Conservation (phyloP, 2,888 invertebrate species). For the Hermaeophaga mercurialis region DNA sequence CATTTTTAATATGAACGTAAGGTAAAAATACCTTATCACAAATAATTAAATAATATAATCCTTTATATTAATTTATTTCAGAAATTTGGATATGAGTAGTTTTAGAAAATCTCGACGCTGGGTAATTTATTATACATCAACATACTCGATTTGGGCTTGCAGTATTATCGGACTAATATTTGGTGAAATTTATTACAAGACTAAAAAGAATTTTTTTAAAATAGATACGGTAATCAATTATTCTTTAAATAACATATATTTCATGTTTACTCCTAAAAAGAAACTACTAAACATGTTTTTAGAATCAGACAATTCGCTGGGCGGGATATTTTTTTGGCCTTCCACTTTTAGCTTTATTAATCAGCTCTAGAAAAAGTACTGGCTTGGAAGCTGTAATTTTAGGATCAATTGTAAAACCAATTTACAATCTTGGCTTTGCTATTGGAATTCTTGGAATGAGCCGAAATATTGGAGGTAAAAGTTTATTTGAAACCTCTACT, state of each 20-base stretch:
- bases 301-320: constrained; percentile 6
- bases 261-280: too few species aligned
- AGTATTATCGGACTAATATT: constrained; percentile 22
- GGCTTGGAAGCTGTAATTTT: constrained; percentile 22
- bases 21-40: too few species aligned
- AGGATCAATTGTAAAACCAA: constrained; percentile 29
- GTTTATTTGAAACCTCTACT: too few species aligned
- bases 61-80: too few species aligned
- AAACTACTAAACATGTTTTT: background rate
- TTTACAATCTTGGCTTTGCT: constrained; percentile 28
- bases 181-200: constrained; percentile 14
- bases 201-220: background rate
- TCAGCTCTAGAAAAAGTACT: background rate
- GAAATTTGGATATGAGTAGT: too few species aligned
- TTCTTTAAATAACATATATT: too few species aligned
- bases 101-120: too few species aligned
- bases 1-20: constrained; percentile 4
- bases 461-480: constrained; percentile 30
- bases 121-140: constrained; percentile 16
- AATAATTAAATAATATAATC: too few species aligned
- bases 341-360: background rate
- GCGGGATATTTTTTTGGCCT: constrained; percentile 6
- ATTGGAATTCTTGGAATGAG: constrained; percentile 33
- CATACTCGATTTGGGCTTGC: constrained; percentile 9
- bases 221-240: background rate